A percentile compares a stretch with the other conserved stretches of the same genome.
Conservation (phyloP, 2,797 vertebrate species). For the Peromyscus attwateri region DNA sequence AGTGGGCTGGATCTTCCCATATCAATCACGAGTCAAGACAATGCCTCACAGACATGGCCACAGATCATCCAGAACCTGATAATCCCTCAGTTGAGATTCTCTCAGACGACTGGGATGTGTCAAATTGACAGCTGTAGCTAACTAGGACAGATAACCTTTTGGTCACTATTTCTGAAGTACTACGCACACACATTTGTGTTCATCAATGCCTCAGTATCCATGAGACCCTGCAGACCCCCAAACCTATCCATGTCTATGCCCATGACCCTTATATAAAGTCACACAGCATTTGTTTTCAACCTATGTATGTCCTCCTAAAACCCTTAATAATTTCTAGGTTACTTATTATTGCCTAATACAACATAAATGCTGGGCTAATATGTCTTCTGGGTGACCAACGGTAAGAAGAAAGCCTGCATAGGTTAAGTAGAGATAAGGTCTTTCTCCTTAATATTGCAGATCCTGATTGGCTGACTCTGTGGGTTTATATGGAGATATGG, state of each 20-base stretch:
- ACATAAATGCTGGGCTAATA: background rate
- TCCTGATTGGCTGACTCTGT: background rate
- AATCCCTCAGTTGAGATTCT: background rate
- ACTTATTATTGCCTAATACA: background rate
- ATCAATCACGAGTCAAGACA: background rate
- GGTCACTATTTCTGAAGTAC: background rate
- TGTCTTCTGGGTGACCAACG: background rate
- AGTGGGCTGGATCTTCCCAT: background rate
- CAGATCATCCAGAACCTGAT: background rate
- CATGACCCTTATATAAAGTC: background rate
- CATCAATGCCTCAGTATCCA: background rate
- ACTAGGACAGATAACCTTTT: background rate
- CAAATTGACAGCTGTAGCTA: background rate
- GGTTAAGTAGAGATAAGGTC: background rate
- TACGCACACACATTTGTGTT: no score
- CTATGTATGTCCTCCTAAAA: background rate
- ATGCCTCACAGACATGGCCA: background rate
- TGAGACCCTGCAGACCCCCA: background rate
- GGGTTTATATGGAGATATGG: background rate
- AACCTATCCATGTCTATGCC: background rate
- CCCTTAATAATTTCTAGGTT: background rate
- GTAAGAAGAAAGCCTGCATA: background rate
- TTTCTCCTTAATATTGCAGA: background rate
- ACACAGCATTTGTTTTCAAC: fast-evolving
- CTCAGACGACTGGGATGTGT: no score